These are phyloP conservation scores for Caenorhabditis plicata DNA, from an alignment of 2,888 invertebrate species.

Conservation along the genomic window DNA sequence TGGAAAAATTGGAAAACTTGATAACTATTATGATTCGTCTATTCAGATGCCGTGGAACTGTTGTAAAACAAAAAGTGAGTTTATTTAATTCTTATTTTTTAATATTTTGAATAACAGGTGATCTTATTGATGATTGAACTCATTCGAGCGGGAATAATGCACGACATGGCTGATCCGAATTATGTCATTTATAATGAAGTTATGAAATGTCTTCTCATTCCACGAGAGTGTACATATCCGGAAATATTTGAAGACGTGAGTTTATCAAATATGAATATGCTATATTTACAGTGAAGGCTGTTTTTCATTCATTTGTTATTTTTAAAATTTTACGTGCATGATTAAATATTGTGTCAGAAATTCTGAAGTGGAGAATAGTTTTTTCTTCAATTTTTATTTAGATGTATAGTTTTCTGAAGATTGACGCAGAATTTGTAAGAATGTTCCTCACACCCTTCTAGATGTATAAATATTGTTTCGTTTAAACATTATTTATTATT, in stretches of 20 bases:
- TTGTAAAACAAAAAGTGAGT: constrained; percentile 17
- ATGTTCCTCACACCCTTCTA: constrained; percentile 7
- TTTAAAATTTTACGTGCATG: not conserved
- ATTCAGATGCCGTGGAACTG: constrained; percentile 10
- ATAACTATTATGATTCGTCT: not conserved
- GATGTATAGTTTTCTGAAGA: constrained; percentile 15
- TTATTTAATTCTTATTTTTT: not conserved
- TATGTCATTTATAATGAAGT: constrained; percentile 1
- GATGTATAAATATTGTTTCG: too few species aligned
- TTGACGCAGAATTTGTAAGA: constrained; percentile 7
- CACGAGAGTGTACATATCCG: constrained; percentile 7
- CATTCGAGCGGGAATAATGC: not conserved
- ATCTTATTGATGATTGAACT: constrained; percentile 1
- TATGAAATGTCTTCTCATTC: constrained; percentile 1
- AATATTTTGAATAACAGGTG: not conserved
- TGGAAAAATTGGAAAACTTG: not conserved
- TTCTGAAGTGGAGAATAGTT: too few species aligned
- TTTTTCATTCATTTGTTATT: not conserved
- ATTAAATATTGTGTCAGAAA: too few species aligned
- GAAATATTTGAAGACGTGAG: constrained; percentile 17
- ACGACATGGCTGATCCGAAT: constrained; percentile 1
- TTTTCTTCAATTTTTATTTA: not conserved
- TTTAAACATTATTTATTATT: too few species aligned
- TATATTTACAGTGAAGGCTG: not conserved
- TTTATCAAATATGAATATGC: not conserved